phyloP scores from a whole-genome alignment of 2,113 vertebrate genomes.

The Grallaria varia region DNA sequence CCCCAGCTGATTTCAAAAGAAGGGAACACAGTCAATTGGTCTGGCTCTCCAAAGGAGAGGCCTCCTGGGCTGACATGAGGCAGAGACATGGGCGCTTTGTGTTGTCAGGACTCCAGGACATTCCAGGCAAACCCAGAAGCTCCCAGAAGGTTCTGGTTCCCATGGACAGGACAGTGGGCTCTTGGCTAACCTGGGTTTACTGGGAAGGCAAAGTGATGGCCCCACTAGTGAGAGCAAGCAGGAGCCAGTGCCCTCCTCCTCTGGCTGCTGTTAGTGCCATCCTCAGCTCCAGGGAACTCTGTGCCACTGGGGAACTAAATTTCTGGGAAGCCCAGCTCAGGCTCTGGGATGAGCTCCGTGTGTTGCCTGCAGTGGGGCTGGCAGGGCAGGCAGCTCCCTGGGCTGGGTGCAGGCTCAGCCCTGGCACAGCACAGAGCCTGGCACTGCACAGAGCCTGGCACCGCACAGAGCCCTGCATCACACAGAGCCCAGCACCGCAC shows the following conservation, averaged over 20 bases:
- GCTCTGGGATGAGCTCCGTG: background rate
- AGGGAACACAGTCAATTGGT: background rate
- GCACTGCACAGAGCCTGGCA: no score
- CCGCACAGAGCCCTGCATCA: no score
- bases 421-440: no score
- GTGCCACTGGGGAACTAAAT: background rate
- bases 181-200: background rate
- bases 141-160: background rate
- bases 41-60: background rate
- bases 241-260: background rate
- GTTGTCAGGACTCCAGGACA: background rate
- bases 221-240: background rate
- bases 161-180: background rate
- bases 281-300: background rate
- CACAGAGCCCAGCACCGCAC: no score
- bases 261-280: fast-evolving
- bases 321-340: background rate
- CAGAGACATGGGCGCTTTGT: fast-evolving
- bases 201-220: background rate
- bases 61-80: fast-evolving
- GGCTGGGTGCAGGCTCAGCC: no score
- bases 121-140: background rate
- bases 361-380: background rate
- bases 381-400: background rate
- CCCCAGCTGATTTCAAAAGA: background rate